These are phyloP conservation scores for Schizopygopsis malacanthus DNA, from an alignment of 2,797 vertebrate genomes.

Conservation along the genomic window DNA sequence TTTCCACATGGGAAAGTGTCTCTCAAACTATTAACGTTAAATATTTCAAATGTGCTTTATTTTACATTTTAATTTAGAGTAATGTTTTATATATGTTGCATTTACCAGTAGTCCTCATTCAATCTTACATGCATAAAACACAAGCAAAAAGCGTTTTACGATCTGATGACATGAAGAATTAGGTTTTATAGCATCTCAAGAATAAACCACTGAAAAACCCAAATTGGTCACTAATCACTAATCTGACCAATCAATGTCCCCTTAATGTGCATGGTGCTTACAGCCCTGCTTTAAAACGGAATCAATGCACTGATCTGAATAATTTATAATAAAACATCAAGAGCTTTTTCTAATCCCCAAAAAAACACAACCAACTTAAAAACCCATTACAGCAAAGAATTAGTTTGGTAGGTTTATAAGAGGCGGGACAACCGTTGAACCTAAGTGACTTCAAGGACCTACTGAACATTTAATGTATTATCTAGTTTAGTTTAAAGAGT, in stretches of 20 bases:
- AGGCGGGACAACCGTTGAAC: neutral
- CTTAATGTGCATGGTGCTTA: neutral
- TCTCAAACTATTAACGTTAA: neutral
- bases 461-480: neutral
- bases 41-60: neutral
- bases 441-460: neutral
- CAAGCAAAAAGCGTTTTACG: neutral
- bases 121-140: neutral
- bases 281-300: neutral
- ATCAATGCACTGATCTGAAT: neutral
- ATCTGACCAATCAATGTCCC: neutral
- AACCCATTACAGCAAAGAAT: neutral
- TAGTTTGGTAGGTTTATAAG: neutral
- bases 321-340: slow-evolving; percentile 3
- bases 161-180: neutral
- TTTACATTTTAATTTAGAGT: neutral
- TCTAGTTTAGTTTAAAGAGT: neutral
- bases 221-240: neutral
- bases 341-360: neutral
- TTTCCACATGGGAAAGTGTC: neutral
- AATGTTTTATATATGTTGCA: neutral
- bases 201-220: neutral
- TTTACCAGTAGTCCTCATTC: neutral
- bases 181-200: neutral
- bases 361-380: neutral